These are phyloP conservation scores for Drosophila birchii DNA, from an alignment of 2,888 invertebrate genomes.

Conservation along the genomic window DNA sequence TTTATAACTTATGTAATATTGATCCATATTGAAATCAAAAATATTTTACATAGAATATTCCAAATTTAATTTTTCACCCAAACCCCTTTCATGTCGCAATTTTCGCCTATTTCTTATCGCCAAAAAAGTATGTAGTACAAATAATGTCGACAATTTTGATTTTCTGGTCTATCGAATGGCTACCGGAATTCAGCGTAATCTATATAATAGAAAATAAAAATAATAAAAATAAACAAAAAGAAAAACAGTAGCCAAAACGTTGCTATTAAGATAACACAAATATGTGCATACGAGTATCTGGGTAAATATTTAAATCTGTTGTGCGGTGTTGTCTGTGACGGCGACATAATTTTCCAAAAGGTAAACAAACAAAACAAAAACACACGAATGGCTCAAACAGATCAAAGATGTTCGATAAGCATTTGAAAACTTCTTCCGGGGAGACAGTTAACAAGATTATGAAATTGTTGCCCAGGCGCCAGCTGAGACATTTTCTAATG, in stretches of 20 bases:
- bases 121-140: slow-evolving; percentile 44
- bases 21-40: background rate
- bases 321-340: slow-evolving; percentile 37
- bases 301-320: slow-evolving; percentile 72
- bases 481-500: slow-evolving; percentile 35
- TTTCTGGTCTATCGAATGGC: slow-evolving; percentile 49
- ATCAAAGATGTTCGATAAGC: slow-evolving; percentile 54
- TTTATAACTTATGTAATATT: background rate
- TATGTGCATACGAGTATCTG: slow-evolving; percentile 52
- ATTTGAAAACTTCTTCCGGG: slow-evolving; percentile 66
- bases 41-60: background rate
- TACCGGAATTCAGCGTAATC: slow-evolving; percentile 72
- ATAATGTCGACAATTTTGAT: slow-evolving; percentile 43
- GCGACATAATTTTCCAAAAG: slow-evolving; percentile 52
- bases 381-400: slow-evolving; percentile 42
- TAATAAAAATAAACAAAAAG: slow-evolving; percentile 36
- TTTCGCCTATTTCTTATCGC: slow-evolving; percentile 35
- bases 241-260: slow-evolving; percentile 70
- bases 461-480: slow-evolving; percentile 50
- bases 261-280: slow-evolving; percentile 60
- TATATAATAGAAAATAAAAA: slow-evolving; percentile 43
- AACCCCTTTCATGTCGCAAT: background rate
- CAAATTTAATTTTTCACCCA: slow-evolving; percentile 15
- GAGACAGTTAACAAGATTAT: slow-evolving; percentile 50
- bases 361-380: slow-evolving; percentile 40